These are phyloP conservation scores for Protaetia brevitarsis DNA, from an alignment of 1,140 invertebrate species.

Conservation along the genomic window DNA sequence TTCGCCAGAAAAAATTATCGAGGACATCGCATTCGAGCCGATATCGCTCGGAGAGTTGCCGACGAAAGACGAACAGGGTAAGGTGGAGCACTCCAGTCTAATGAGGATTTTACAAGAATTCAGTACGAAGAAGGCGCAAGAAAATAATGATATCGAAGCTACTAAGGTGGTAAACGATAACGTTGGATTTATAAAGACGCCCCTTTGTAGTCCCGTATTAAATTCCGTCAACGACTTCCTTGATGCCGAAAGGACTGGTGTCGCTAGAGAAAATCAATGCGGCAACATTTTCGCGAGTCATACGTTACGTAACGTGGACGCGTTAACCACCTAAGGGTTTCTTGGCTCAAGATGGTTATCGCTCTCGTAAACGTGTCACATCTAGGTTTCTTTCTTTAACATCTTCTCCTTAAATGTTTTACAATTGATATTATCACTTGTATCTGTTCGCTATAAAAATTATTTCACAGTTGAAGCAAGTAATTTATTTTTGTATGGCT, in stretches of 20 bases:
- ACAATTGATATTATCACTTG: not conserved
- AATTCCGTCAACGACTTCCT: constrained; percentile 13
- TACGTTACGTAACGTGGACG: not conserved
- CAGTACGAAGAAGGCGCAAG: constrained; percentile 38
- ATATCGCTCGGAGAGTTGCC: not conserved
- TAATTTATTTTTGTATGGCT: constrained; percentile 8
- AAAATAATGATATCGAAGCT: constrained; percentile 15
- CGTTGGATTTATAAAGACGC: not conserved
- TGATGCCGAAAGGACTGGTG: constrained; percentile 7
- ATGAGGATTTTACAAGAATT: constrained; percentile 43
- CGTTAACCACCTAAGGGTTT: constrained; percentile 8
- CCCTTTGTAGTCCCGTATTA: constrained; percentile 11
- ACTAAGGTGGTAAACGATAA: constrained; percentile 5
- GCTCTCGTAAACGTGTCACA: not conserved
- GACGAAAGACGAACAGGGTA: constrained; percentile 27
- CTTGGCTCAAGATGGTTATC: not conserved
- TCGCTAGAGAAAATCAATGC: constrained; percentile 5
- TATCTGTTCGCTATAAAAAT: not conserved
- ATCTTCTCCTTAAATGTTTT: too few species aligned
- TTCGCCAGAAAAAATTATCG: constrained; percentile 30
- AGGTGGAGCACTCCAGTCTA: constrained; percentile 41
- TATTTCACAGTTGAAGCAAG: not conserved
- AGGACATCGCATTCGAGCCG: not conserved
- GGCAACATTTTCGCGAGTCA: not conserved
- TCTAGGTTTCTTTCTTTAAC: too few species aligned